Percentiles rank a stretch among this genome's conserved stretches.
Conservation (phyloP, 2,888 invertebrate genomes). For the Dioctria rufipes region DNA sequence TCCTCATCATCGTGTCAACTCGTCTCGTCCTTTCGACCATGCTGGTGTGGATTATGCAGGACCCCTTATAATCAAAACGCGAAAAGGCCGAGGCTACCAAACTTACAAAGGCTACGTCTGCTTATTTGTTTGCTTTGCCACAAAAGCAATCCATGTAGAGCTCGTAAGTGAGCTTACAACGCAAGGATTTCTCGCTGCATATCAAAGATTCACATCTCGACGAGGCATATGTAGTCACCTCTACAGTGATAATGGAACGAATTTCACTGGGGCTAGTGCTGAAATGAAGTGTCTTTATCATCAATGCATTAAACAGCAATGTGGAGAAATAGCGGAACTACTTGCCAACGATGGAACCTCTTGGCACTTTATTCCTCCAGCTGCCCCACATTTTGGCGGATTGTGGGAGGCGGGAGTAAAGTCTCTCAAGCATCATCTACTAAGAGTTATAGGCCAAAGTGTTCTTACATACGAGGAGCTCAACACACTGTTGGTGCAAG, state of each 20-base stretch:
- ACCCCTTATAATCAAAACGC: no score
- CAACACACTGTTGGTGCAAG: slow-evolving; percentile 59
- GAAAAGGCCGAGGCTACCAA: no score
- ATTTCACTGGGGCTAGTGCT: slow-evolving; percentile 23
- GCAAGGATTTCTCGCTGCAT: slow-evolving; percentile 22
- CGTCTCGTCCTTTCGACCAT: no score
- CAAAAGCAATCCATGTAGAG: slow-evolving; percentile 26
- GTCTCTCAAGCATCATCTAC: slow-evolving; percentile 5
- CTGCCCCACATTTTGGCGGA: no score
- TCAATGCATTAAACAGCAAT: no score
- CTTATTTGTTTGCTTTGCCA: no score
- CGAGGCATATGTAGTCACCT: neutral
- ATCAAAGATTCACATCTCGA: slow-evolving; percentile 55
- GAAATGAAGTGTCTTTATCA: no score
- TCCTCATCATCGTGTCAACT: neutral
- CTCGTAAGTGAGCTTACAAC: neutral
- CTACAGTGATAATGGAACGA: slow-evolving; percentile 28
- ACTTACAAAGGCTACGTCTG: neutral
- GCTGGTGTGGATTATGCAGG: no score
- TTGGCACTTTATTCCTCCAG: no score
- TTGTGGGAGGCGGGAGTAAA: slow-evolving; percentile 33
- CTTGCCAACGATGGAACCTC: neutral
- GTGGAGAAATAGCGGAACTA: neutral
- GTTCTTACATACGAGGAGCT: no score
- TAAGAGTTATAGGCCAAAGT: no score